These are phyloP conservation scores for Diachrysia chrysitis DNA, from an alignment of 2,888 invertebrate species.

Conservation along the genomic window DNA sequence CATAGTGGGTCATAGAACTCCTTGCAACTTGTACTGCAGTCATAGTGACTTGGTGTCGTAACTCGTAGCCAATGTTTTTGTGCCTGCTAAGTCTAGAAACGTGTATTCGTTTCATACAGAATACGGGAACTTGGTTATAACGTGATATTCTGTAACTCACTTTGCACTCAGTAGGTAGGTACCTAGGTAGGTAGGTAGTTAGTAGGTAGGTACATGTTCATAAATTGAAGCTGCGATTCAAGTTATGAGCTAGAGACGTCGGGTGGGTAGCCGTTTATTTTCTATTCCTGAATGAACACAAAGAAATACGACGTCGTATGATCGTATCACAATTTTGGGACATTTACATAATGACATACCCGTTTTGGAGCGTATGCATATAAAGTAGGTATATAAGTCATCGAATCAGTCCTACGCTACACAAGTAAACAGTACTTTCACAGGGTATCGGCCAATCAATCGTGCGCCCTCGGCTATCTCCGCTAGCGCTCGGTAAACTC, in stretches of 20 bases:
- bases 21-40: too few relatives aligned
- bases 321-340: background rate
- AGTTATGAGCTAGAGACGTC: background rate
- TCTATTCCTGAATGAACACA: constrained; percentile 2
- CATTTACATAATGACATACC: constrained; percentile 3
- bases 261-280: background rate
- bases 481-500: constrained; percentile 65
- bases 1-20: too few relatives aligned
- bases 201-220: background rate
- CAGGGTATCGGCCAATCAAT: constrained; percentile 74
- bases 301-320: background rate
- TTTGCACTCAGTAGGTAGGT: too few relatives aligned
- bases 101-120: background rate
- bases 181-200: too few relatives aligned
- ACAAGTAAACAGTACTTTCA: constrained; percentile 67
- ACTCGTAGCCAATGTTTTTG: too few relatives aligned
- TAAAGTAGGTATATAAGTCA: constrained; percentile 27
- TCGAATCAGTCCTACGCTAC: constrained; percentile 44
- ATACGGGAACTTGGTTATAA: background rate
- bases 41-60: too few relatives aligned
- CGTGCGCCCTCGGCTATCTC: constrained; percentile 68
- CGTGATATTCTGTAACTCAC: too few relatives aligned
- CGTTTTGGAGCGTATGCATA: constrained; percentile 8
- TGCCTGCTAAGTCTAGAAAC: too few relatives aligned
- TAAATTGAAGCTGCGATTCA: background rate